Evolutionary conservation across 2,113 vertebrate species (phyloP).

Genomic region (Petaurus breviceps): DNA sequence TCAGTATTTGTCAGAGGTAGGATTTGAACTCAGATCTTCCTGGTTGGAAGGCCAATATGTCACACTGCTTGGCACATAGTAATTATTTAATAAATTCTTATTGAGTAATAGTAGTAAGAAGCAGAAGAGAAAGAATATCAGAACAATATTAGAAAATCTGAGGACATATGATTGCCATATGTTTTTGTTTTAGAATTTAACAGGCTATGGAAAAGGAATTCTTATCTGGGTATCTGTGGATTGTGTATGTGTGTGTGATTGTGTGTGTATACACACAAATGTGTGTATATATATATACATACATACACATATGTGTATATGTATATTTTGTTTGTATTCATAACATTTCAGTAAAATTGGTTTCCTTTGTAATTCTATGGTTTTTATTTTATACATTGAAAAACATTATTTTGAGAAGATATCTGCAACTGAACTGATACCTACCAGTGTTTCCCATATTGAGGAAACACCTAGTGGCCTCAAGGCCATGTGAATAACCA

Average conservation of each 20-base stretch:
- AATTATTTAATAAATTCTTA: background rate
- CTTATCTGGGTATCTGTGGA: conserved; percentile 19
- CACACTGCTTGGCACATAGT: background rate
- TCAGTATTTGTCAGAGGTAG: background rate
- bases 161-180: too few relatives aligned
- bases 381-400: background rate
- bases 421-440: background rate
- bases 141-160: too few relatives aligned
- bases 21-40: background rate
- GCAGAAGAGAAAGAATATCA: too few relatives aligned
- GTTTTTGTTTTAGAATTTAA: background rate
- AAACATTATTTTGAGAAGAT: background rate
- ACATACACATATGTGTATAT: background rate
- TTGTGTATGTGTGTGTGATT: background rate
- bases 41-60: background rate
- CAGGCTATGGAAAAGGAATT: conserved; percentile 11
- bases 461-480: background rate
- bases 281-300: too few relatives aligned
- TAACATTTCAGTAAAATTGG: background rate
- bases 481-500: background rate
- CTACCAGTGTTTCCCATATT: background rate
- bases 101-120: background rate
- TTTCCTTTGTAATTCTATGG: background rate
- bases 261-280: too few relatives aligned
- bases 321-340: background rate